Conservation (phyloP, 2,797 vertebrate genomes). For the Tamandua tetradactyla region DNA sequence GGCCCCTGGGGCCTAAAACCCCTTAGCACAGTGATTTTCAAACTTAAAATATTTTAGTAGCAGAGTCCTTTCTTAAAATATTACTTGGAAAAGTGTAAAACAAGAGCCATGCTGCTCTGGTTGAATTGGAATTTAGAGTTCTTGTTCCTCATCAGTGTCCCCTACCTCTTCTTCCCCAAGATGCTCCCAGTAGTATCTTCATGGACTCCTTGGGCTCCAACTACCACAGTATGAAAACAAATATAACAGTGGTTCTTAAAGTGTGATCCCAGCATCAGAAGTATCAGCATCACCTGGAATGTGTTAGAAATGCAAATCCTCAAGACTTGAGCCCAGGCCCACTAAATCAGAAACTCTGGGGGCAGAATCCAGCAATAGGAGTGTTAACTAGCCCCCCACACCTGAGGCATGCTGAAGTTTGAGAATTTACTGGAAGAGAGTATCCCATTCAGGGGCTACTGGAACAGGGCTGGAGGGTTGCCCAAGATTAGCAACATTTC, state of each 20-base stretch:
- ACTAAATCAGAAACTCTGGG: constrained; percentile 22
- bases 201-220: not conserved
- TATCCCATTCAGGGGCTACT: not conserved
- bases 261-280: constrained; percentile 5
- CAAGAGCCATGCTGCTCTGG: not conserved
- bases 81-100: constrained; percentile 47
- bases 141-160: not conserved
- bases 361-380: not conserved
- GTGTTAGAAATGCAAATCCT: constrained; percentile 42
- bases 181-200: not conserved
- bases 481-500: constrained; percentile 9
- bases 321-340: not conserved
- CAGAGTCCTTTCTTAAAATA: constrained; percentile 1
- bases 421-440: constrained; percentile 11
- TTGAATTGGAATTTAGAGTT: constrained; percentile 3
- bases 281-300: not conserved
- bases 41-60: constrained; percentile 48
- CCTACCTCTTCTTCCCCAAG: not conserved
- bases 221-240: not conserved
- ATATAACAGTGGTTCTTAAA: constrained; percentile 29
- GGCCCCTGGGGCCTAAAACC: not conserved
- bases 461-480: not conserved
- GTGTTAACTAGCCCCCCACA: not conserved
- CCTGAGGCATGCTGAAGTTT: not conserved
- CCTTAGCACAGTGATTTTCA: constrained; percentile 41